Evolutionary conservation across 2,797 vertebrate genomes (phyloP), one percentile per base, ranked within the genome.

Genomic region (Miichthys miiuy): DNA sequence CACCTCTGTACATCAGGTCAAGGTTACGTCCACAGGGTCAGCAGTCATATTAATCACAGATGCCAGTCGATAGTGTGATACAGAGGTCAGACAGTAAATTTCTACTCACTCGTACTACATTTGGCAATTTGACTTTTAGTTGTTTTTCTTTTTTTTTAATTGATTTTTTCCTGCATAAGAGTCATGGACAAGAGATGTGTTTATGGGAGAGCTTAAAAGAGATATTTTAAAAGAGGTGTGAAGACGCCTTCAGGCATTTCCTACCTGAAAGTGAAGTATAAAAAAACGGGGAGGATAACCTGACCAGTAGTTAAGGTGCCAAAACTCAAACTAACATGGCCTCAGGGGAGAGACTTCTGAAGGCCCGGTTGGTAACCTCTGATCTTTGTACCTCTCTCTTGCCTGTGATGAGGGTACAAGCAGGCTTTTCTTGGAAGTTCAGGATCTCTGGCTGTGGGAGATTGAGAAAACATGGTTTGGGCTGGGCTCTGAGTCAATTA

Each of bases 381-480:
- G 88, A 74, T 61, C 65, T 64, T 34, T 64, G 56, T 7, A 6
- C 13, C 18, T 48, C 56, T 48, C 41, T 48, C 11, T 11, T 34
- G 8, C 47, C 56, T 52, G 51, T 38, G 34, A 75, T 48, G 38
- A 65, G 16, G 17, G 2, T 30, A 2, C n/a, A 69, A 20, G 2
- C 48, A 18, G 68, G 8, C 47, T 52, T 65, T 74, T 83, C 77
- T 79, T 62, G 42, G 61, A 85, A 81, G 70, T 51, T 21, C 34
- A 27, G 20, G 41, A 48, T 17, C 25, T 38, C 13, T 47, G 57
- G 9, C 11, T 63, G 18, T 42, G 23, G 6, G 52, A 57, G 23
- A 51, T 6, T 44, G 16, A 77, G 56, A 63, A 73, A 79, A 73
- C 42, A 55, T n/a, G 42, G 42, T 44, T 56, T 46, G 70, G 13